phyloP scores from a whole-genome alignment of 2,888 invertebrate genomes.

The Crematogaster levior region DNA sequence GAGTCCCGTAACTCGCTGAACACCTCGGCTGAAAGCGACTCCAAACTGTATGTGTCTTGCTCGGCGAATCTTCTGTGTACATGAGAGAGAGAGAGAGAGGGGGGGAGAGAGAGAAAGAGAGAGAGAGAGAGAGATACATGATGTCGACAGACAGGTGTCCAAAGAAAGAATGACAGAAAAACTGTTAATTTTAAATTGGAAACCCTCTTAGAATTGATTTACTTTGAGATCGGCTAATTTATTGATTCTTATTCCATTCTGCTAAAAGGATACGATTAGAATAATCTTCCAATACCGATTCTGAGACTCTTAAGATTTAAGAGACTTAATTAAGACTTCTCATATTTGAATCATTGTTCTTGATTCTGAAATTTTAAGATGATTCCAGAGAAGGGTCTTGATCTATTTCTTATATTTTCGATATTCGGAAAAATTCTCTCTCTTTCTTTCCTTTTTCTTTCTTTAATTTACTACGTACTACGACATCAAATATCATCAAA shows the following conservation, averaged over 20 bases:
- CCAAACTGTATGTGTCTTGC: background rate
- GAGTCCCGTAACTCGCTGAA: slow-evolving; percentile 55
- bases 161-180: background rate
- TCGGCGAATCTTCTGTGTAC: background rate
- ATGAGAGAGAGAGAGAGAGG: too few species aligned
- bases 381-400: background rate
- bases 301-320: background rate
- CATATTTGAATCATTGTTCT: background rate
- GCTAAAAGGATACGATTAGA: background rate
- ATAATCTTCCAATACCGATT: background rate
- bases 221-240: background rate
- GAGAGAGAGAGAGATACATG: too few species aligned
- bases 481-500: too few species aligned
- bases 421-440: background rate
- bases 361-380: slow-evolving; percentile 8
- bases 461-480: too few species aligned
- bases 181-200: background rate
- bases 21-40: background rate
- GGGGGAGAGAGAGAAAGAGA: too few species aligned
- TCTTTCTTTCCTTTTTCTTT: background rate
- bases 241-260: background rate
- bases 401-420: background rate
- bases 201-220: background rate
- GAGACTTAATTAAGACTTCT: too few species aligned
- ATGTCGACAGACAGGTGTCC: background rate